These are phyloP conservation scores for Mya arenaria DNA, from an alignment of 1,140 invertebrate genomes.

Conservation along the genomic window DNA sequence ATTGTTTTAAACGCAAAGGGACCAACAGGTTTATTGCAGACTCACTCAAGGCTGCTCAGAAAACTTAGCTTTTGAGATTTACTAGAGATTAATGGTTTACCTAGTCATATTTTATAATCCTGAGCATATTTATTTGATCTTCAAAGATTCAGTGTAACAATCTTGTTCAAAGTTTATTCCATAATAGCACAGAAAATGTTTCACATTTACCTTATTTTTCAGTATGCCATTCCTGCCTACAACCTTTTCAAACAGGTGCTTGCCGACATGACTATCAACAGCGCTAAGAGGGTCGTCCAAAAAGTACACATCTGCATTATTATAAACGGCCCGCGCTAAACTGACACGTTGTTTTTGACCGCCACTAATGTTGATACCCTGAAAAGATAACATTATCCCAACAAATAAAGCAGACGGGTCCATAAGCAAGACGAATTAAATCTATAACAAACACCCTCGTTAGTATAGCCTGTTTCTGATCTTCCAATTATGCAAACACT, in stretches of 20 bases:
- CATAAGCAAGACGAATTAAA: too few species aligned
- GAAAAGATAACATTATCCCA: not conserved
- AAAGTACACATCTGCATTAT: slow-evolving; percentile 86
- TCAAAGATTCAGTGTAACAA: not conserved
- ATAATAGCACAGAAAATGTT: not conserved
- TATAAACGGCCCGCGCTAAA: slow-evolving; percentile 81
- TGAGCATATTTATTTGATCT: not conserved
- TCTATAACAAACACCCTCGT: too few species aligned
- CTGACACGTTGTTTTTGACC: slow-evolving; percentile 82
- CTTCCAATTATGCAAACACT: too few species aligned
- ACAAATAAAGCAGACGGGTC: too few species aligned
- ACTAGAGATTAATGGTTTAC: too few species aligned
- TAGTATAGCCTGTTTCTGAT: too few species aligned
- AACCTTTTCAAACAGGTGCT: slow-evolving; percentile 76
- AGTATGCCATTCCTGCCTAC: slow-evolving; percentile 84
- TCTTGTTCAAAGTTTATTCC: not conserved
- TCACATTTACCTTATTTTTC: slow-evolving; percentile 82
- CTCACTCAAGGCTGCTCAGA: too few species aligned
- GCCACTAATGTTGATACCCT: slow-evolving; percentile 79
- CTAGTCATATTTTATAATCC: too few species aligned
- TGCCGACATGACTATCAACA: slow-evolving; percentile 81
- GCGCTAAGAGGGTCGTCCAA: slow-evolving; percentile 84
- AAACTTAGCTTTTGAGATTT: too few species aligned
- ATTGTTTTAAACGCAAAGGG: too few species aligned
- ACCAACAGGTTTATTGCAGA: too few species aligned